Evolutionary conservation across 2,113 vertebrate genomes (phyloP).

Genomic region (Myocastor coypus): DNA sequence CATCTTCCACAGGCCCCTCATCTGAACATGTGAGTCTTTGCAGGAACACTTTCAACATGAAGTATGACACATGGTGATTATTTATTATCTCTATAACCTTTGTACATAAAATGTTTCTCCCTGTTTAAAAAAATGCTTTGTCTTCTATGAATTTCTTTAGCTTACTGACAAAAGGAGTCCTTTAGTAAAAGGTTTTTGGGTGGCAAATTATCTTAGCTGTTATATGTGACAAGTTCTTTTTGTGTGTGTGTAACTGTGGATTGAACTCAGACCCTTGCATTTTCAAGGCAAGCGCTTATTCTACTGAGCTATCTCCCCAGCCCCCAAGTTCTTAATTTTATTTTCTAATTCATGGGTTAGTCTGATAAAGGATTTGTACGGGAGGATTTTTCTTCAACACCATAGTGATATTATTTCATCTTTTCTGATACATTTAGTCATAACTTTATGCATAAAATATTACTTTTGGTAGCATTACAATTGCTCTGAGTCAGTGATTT

Average conservation of each 20-base stretch:
- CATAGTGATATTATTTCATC: neutral
- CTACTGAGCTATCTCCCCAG: too few species aligned
- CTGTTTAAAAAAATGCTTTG: neutral
- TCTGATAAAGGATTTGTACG: neutral
- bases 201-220: slow-evolving; percentile 22
- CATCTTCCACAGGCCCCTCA: neutral
- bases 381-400: neutral
- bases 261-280: too few species aligned
- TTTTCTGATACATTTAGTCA: neutral
- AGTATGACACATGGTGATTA: neutral
- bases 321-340: slow-evolving; percentile 27
- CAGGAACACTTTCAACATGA: neutral
- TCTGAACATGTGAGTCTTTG: neutral
- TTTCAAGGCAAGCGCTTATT: too few species aligned
- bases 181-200: neutral
- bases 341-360: neutral
- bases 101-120: neutral
- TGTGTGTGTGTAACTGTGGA: too few species aligned
- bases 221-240: neutral
- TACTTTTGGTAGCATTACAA: neutral
- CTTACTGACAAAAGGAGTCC: neutral
- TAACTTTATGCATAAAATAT: neutral
- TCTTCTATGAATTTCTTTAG: neutral
- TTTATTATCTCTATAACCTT: neutral
- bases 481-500: neutral